Conservation (phyloP, 2,888 invertebrate genomes). For the Latrodectus elegans region DNA sequence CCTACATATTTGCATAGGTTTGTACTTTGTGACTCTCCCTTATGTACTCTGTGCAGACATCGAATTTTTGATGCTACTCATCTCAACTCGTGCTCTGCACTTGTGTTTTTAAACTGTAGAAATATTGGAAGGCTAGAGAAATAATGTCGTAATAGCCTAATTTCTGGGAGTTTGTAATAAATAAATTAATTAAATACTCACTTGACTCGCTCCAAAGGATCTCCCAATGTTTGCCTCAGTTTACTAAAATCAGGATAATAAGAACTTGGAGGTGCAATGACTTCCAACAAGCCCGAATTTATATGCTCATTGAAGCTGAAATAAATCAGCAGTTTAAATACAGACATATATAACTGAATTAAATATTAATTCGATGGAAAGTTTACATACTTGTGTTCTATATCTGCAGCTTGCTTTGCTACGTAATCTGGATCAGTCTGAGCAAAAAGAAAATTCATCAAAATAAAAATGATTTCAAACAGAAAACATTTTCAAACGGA, state of each 20-base stretch:
- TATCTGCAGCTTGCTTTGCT: conserved; percentile 83
- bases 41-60: neutral
- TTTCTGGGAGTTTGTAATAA: neutral
- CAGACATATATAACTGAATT: neutral
- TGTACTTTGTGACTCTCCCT: neutral
- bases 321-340: neutral
- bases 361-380: neutral
- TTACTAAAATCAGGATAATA: conserved; percentile 89
- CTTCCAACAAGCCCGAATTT: conserved; percentile 88
- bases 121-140: conserved; percentile 9
- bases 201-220: conserved; percentile 79
- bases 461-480: neutral
- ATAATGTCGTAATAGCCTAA: neutral
- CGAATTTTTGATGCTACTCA: conserved; percentile 9
- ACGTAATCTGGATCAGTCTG: conserved; percentile 86
- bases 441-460: conserved; percentile 5
- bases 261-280: conserved; percentile 87
- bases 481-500: too few species aligned
- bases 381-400: conserved; percentile 83
- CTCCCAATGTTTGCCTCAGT: conserved; percentile 85
- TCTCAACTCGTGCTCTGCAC: conserved; percentile 4
- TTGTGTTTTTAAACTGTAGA: conserved; percentile 12
- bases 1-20: too few species aligned
- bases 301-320: conserved; percentile 84
- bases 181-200: conserved; percentile 25